Base-by-base conservation (phyloP, 2,113 vertebrate species). In the Typhlomys cinereus region DNA sequence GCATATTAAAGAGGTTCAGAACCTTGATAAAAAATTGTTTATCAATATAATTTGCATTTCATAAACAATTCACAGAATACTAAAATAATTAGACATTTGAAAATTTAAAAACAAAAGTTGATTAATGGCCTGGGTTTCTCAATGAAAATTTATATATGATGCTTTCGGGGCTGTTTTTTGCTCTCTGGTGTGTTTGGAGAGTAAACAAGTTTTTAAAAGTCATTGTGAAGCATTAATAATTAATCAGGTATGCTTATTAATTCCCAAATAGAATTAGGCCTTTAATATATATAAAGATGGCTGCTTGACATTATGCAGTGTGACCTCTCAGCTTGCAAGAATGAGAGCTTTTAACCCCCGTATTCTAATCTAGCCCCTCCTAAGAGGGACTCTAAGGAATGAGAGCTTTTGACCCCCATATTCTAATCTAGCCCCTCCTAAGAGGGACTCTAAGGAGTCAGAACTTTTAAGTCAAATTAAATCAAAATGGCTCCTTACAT, bases 51-150 rank as follows among this genome's bases (percentile, higher is more conserved):
- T 84, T 94, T 92, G 25, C 18, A 81, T 89, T 94, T 84, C 17
- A 78, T 44, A 91, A 78, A 74, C 57, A 83, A 73, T 61, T 31
- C 6, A 69, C 2, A 52, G 80, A 80, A n/a, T 88, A 85, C 15
- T 91, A n/a, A 85, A 88, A 91, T 89, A 79, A 20, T 66, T 80
- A 61, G 36, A 85, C 50, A 57, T 90, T 80, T 75, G 29, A 90
- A 92, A 92, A 89, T 89, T 71, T 87, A 75, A 94, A 83, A 95
- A 84, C 54, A 54, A 74, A 79, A 59, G 15, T 89, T 94, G 88
- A 18, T 90, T 93, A 88, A 85, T 93, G 48, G 74, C 76, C 21
- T 52, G 81, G 6, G 73, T 90, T 92, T 91, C n/a, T 14, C 84
- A 84, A 92, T 75, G 87, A 34, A 11, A 89, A 20, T 69, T 92